A percentile compares a stretch with the other conserved stretches of the same genome.
These are phyloP conservation scores for Argya squamiceps DNA, from an alignment of 2,797 vertebrate species.

Conservation along the genomic window DNA sequence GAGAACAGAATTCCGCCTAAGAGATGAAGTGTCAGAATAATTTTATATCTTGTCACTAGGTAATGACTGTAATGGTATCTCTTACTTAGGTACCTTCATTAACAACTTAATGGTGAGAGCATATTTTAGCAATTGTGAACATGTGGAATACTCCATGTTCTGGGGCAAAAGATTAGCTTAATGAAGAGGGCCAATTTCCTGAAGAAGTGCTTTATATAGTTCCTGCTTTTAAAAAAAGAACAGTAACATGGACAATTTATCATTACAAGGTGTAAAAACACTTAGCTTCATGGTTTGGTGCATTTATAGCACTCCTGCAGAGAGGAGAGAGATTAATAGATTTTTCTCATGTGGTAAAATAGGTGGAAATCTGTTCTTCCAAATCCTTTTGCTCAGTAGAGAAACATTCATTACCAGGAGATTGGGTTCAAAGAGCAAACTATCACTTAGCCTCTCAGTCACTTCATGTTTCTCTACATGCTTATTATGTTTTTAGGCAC, in stretches of 20 bases:
- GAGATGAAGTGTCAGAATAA: conserved; percentile 20
- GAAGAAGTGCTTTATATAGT: background rate
- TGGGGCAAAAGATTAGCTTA: conserved; percentile 13
- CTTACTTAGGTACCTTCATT: background rate
- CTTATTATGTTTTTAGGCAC: background rate
- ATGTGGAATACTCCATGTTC: background rate
- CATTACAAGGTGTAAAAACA: background rate
- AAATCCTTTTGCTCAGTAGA: background rate
- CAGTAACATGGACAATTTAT: background rate
- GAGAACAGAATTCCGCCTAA: background rate
- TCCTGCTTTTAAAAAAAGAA: conserved; percentile 38
- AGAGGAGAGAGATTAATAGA: background rate
- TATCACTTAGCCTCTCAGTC: background rate
- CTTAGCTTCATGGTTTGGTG: conserved; percentile 18
- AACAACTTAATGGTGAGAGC: conserved; percentile 14
- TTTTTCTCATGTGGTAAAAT: background rate
- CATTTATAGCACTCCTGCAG: conserved; percentile 4
- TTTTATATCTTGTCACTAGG: conserved; percentile 26
- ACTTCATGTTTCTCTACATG: background rate
- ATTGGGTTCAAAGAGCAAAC: background rate
- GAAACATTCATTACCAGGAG: background rate
- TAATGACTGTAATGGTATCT: conserved; percentile 36
- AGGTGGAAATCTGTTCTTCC: background rate
- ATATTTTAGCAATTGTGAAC: background rate
- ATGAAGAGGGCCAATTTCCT: conserved; percentile 42